Evolutionary conservation across 2,113 vertebrate species (phyloP).

Genomic region (Sebastes schlegelii): DNA sequence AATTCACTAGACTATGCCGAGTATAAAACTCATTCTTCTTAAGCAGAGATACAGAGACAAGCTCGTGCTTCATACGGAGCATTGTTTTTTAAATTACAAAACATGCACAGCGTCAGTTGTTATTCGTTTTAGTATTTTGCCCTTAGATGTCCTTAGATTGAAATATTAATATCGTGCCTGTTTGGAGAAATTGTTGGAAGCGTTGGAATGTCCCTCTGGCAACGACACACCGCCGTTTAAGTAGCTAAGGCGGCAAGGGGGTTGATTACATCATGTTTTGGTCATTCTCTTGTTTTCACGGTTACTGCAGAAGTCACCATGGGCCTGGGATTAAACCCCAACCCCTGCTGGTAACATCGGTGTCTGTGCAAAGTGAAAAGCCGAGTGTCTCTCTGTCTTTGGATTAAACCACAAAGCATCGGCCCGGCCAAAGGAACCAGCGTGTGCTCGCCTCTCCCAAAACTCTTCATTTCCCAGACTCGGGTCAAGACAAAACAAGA

Average conservation of each 20-base stretch:
- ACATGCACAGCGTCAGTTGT: slow-evolving; percentile 50
- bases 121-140: slow-evolving; percentile 12
- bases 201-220: slow-evolving; percentile 13
- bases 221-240: slow-evolving; percentile 47
- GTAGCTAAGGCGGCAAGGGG: slow-evolving; percentile 43
- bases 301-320: slow-evolving; percentile 71
- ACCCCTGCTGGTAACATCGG: slow-evolving; percentile 69
- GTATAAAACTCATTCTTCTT: neutral
- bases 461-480: slow-evolving; percentile 69
- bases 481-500: slow-evolving; percentile 61
- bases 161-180: neutral
- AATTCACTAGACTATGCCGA: slow-evolving; percentile 15
- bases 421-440: slow-evolving; percentile 69
- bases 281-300: slow-evolving; percentile 52
- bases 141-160: neutral
- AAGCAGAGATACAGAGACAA: neutral
- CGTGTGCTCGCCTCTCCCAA: slow-evolving; percentile 62
- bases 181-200: slow-evolving; percentile 26
- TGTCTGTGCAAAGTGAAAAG: slow-evolving; percentile 72
- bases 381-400: slow-evolving; percentile 78
- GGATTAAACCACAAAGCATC: slow-evolving; percentile 72
- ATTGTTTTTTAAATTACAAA: slow-evolving; percentile 11
- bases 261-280: slow-evolving; percentile 59
- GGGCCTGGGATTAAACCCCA: slow-evolving; percentile 77
- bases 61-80: slow-evolving; percentile 2